Percentiles rank a stretch among this genome's conserved stretches.
These are phyloP conservation scores for Melipona bicolor DNA, from an alignment of 2,888 invertebrate species.

Conservation along the genomic window DNA sequence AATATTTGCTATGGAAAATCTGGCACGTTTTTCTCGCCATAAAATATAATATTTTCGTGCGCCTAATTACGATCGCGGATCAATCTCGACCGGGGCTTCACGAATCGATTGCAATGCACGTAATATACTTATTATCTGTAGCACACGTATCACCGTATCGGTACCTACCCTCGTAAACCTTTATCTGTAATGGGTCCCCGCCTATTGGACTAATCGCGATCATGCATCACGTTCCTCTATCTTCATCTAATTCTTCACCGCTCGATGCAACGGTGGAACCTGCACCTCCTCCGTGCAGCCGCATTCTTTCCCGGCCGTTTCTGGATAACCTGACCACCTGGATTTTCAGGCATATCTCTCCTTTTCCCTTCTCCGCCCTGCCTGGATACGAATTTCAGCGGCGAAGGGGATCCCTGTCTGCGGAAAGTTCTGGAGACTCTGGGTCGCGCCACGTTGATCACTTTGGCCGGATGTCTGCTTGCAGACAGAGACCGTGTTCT, in stretches of 20 bases:
- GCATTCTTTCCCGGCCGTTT: constrained; percentile 34
- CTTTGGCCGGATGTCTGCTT: background rate
- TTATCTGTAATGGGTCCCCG: constrained; percentile 42
- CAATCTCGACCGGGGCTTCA: constrained; percentile 15
- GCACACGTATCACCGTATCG: background rate
- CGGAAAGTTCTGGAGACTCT: constrained; percentile 27
- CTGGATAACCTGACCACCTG: constrained; percentile 10
- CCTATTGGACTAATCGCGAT: constrained; percentile 57
- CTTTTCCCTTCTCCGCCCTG: background rate
- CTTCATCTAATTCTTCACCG: constrained; percentile 55
- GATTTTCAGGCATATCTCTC: constrained; percentile 23
- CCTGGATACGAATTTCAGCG: background rate
- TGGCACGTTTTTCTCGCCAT: background rate
- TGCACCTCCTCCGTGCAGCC: constrained; percentile 21
- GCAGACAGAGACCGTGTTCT: background rate
- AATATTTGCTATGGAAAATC: background rate
- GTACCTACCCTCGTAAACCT: constrained; percentile 20
- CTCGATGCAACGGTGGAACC: constrained; percentile 34
- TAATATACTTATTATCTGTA: constrained; percentile 54
- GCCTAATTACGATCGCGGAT: constrained; percentile 49
- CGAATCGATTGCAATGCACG: constrained; percentile 35
- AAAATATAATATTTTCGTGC: constrained; percentile 32
- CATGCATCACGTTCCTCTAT: constrained; percentile 58
- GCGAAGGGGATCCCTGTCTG: constrained; percentile 3
- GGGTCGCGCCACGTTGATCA: constrained; percentile 2